Base-by-base conservation (phyloP, 2,113 vertebrate genomes). In the Spheniscus mendiculus region DNA sequence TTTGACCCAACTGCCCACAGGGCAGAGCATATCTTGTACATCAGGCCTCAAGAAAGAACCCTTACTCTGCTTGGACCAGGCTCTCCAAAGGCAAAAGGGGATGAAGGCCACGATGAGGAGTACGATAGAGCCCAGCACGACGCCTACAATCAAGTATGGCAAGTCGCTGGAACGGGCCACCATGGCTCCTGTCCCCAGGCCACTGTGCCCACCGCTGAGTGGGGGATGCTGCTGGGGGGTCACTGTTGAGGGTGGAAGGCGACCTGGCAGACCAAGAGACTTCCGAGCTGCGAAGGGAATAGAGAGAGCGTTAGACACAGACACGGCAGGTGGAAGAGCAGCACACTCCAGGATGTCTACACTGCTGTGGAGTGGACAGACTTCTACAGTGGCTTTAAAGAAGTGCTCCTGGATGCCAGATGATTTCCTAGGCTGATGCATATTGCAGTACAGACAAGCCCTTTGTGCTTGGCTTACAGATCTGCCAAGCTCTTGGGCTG, bases 1-100 rank as follows among this genome's bases (percentile, higher is more conserved):
- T 61, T 89, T 61, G 34, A 76, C 47, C 15, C 89, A 76, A 9
- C 11, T 47, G 50, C 16, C 65, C 53, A 29, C 19, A 45, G 25
- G 38, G 12, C 18, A 94, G 45, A 76, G 30, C 40, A 15, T 5
- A 69, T 18, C 26, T 52, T 55, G 19, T 56, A 71, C n/a, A 76
- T 40, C 47, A 78, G 26, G 17, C 73, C 52, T 25, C 25, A 42
- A n/a, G 79, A 83, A 94, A 38, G 27, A 80, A 32, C 55, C 90
- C 99, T 99, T 98, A 99, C 99, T 99, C 97, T 99, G 99, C 92
- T 99, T 99, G 96, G 99, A 99, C 99, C 99, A 99, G 53, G 99
- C 99, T 95, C 99, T 98, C 99, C 99, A 99, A 55, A 99, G 98
- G 92, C 99, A 99, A 97, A 99, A 99, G 29, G 99, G 99, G 97